Base-by-base conservation (phyloP, 2,113 vertebrate species). In the Trinectes maculatus region DNA sequence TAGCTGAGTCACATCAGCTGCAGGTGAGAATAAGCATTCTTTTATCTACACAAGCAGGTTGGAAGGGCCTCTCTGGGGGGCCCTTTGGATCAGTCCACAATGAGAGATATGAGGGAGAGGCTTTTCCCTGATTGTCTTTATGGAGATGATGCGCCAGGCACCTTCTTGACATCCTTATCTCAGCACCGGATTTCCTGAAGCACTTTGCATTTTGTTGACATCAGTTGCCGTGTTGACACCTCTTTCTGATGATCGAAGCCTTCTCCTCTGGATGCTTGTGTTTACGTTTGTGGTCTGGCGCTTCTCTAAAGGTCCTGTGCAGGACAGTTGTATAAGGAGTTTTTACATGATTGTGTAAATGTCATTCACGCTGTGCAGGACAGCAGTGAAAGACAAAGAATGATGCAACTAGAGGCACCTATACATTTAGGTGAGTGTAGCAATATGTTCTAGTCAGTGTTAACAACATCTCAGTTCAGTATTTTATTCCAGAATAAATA, bases 11-110 rank as follows among this genome's bases (percentile, higher is more conserved):
- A 85, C 89, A 82, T 82, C 61, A 81, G 79, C 69, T 53, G 73
- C 75, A 88, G 88, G 88, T 89, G 86, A 82, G 74, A 88, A 79
- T 84, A 16, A 72, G 77, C 80, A 72, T 85, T 85, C 80, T 89
- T 89, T 81, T 81, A 80, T 86, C 78, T 71, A 6, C 72, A 60
- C 56, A n/a, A 62, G 72, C 74, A 76, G 70, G 68, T 57, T 73
- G 73, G 85, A 82, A 80, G 69, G 78, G 56, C 60, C 85, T 59
- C 57, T 66, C 28, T n/a, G 68, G 72, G 72, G 59, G 10, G 43
- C 49, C 77, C 71, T 71, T 46, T 42, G 57, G 80, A 69, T 71
- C 63, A 58, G 48, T 19, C 37, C 78, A 73, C 72, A 83, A 53
- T 60, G 73, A 57, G 59, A 44, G 63, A 31, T 67, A 67, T 44